Evolutionary conservation across 2,113 vertebrate genomes (phyloP).

Genomic region (human (Homo sapiens)): GRCh38 chr9:10185501-10186000

Average conservation of each 20-base stretch:
- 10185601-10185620: neutral
- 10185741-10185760: neutral
- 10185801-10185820: neutral
- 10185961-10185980: neutral
- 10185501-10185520: neutral
- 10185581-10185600: neutral
- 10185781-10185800: neutral
- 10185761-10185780: neutral
- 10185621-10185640: neutral
- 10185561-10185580: neutral
- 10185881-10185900: neutral
- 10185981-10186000: neutral
- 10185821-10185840: neutral
- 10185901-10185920: neutral
- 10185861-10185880: neutral
- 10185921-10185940: neutral
- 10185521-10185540: neutral
- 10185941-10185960: neutral
- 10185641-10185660: neutral
- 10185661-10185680: neutral
- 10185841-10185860: neutral
- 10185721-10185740: neutral
- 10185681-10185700: neutral
- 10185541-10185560: neutral
- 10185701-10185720: neutral